Percentiles rank a stretch among this genome's conserved stretches.
These are phyloP conservation scores for Drosophila nebulosa DNA, from an alignment of 1,140 invertebrate genomes.

Conservation along the genomic window DNA sequence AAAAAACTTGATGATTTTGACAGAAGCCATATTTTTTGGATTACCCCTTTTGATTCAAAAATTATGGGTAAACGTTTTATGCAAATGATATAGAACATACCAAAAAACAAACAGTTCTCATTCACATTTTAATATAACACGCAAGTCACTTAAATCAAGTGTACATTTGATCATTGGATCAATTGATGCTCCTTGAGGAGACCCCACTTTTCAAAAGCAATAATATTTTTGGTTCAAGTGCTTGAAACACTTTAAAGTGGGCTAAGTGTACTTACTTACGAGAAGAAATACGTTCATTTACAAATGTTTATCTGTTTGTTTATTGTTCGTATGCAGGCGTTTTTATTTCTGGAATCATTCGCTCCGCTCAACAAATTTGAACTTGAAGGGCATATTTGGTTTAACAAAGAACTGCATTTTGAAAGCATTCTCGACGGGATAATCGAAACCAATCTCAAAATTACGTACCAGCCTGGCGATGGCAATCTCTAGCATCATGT, in stretches of 20 bases:
- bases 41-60: too few relatives aligned
- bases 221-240: constrained; percentile 36
- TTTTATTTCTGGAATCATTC: constrained; percentile 5
- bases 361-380: constrained; percentile 66
- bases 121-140: too few relatives aligned
- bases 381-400: constrained; percentile 69
- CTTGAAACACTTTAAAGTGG: too few relatives aligned
- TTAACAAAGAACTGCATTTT: constrained; percentile 59
- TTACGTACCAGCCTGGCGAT: constrained; percentile 84
- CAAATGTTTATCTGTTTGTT: background rate
- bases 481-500: constrained; percentile 85
- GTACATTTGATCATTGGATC: background rate
- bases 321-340: constrained; percentile 10
- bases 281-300: constrained; percentile 20
- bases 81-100: too few relatives aligned
- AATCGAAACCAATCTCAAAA: constrained; percentile 83
- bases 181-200: too few relatives aligned
- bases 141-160: too few relatives aligned
- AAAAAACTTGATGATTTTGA: too few relatives aligned
- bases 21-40: too few relatives aligned
- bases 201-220: constrained; percentile 34
- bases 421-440: constrained; percentile 68
- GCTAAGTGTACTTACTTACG: constrained; percentile 16
- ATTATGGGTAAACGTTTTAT: too few relatives aligned
- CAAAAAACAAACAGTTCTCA: too few relatives aligned